Evolutionary conservation across 2,888 invertebrate genomes (phyloP).

Genomic region (Neoaliturus tenellus): DNA sequence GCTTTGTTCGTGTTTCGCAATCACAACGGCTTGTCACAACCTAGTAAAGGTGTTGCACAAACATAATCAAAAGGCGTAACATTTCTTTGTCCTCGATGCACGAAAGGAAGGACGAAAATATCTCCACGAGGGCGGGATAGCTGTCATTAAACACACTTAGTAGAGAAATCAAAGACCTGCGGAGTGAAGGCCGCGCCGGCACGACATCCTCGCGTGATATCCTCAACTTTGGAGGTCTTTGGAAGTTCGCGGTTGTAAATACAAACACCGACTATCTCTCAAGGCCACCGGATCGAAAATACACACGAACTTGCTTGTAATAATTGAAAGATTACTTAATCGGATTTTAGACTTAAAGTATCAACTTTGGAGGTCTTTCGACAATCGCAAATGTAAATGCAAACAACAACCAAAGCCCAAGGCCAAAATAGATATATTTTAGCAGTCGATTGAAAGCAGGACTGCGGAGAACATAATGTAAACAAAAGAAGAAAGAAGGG

Average conservation of each 20-base stretch:
- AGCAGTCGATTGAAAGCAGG: too few relatives aligned
- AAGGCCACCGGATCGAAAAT: too few relatives aligned
- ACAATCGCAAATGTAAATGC: neutral
- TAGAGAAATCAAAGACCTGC: constrained; percentile 38
- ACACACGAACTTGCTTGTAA: too few relatives aligned
- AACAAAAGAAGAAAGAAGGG: too few relatives aligned
- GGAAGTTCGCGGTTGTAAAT: neutral
- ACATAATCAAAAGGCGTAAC: neutral
- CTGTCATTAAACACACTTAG: constrained; percentile 2
- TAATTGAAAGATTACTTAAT: neutral
- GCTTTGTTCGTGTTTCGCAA: too few relatives aligned
- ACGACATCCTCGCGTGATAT: constrained; percentile 18
- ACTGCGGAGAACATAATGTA: too few relatives aligned
- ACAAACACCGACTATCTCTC: neutral
- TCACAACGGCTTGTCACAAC: neutral
- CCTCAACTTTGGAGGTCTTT: neutral
- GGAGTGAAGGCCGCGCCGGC: constrained; percentile 19
- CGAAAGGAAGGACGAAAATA: constrained; percentile 15
- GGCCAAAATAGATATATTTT: too few relatives aligned
- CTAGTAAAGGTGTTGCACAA: neutral
- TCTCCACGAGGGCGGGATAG: neutral
- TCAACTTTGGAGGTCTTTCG: neutral
- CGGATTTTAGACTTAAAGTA: neutral
- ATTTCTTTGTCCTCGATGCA: neutral
- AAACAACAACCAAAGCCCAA: neutral